Conservation (phyloP, 2,113 vertebrate genomes). For the Callithrix jacchus region DNA sequence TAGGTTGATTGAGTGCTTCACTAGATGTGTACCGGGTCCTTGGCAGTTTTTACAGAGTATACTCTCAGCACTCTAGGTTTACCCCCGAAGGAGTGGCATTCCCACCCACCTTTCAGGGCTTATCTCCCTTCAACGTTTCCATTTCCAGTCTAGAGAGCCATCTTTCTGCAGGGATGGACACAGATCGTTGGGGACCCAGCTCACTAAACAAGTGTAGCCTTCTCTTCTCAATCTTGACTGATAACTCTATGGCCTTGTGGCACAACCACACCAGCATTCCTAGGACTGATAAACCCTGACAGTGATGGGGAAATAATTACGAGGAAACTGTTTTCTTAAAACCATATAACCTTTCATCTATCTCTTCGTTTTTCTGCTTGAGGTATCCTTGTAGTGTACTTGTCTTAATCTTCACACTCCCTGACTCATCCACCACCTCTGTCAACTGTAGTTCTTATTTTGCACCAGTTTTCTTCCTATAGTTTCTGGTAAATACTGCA, state of each 20-base stretch:
- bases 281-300: not conserved
- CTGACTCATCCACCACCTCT: not conserved
- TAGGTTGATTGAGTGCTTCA: not conserved
- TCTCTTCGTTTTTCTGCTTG: not conserved
- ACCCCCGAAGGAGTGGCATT: not conserved
- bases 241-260: not conserved
- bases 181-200: not conserved
- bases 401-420: not conserved
- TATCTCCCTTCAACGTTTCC: not conserved
- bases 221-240: not conserved
- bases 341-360: not conserved
- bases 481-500: not conserved
- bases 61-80: not conserved
- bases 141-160: not conserved
- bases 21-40: not conserved
- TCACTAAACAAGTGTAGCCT: not conserved
- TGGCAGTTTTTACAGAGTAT: not conserved
- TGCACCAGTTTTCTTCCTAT: not conserved
- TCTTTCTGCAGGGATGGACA: not conserved
- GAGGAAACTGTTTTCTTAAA: not conserved
- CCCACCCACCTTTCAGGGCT: not conserved
- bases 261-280: not conserved
- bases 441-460: not conserved
- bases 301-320: not conserved
- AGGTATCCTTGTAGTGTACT: not conserved